Conservation (phyloP, 2,797 vertebrate genomes). For the Lithobates pipiens region DNA sequence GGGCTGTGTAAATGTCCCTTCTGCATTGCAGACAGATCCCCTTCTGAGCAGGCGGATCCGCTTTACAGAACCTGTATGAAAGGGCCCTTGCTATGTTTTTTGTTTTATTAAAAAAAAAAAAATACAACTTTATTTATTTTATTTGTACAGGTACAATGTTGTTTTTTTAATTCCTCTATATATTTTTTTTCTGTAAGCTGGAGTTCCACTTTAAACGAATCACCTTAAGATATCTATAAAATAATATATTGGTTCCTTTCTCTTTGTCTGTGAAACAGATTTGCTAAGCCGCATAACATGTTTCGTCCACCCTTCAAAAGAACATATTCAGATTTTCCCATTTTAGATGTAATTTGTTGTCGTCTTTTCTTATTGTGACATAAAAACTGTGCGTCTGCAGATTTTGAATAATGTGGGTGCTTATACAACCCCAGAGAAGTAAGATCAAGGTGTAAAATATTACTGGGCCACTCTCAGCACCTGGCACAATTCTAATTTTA, state of each 20-base stretch:
- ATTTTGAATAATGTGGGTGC: not conserved
- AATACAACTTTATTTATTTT: too few relatives aligned
- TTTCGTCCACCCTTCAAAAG: not conserved
- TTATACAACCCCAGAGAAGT: not conserved
- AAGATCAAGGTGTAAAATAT: not conserved
- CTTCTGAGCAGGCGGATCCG: too few relatives aligned
- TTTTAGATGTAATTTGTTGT: not conserved
- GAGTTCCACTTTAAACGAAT: not conserved
- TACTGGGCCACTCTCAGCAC: not conserved
- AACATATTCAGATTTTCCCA: not conserved
- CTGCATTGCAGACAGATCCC: too few relatives aligned
- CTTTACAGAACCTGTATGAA: too few relatives aligned
- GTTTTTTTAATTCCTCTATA: too few relatives aligned
- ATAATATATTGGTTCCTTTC: not conserved
- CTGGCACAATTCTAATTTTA: not conserved
- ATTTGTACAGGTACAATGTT: too few relatives aligned
- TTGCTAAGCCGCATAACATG: not conserved
- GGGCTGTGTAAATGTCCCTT: too few relatives aligned
- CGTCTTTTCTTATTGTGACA: not conserved
- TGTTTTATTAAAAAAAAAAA: too few relatives aligned
- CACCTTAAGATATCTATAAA: not conserved
- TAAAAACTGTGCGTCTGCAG: not conserved
- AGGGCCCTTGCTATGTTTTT: too few relatives aligned
- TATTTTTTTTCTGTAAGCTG: not conserved
- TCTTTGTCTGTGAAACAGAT: not conserved